Percentiles rank a stretch among this genome's conserved stretches.
These are phyloP conservation scores for Cyclopterus lumpus DNA, from an alignment of 2,797 vertebrate species.

Conservation along the genomic window DNA sequence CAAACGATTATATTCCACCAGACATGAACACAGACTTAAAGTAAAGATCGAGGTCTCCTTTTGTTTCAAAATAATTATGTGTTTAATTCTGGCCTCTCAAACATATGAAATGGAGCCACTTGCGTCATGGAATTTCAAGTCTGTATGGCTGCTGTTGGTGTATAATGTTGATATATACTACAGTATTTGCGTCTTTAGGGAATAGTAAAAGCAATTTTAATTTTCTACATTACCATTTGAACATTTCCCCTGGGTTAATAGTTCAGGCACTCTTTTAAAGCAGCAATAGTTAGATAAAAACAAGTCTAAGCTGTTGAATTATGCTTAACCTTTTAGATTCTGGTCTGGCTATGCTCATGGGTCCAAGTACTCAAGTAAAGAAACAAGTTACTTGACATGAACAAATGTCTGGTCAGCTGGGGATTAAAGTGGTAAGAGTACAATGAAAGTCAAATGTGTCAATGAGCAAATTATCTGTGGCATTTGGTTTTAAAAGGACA, in stretches of 20 bases:
- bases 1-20: conserved; percentile 29
- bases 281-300: conserved; percentile 1
- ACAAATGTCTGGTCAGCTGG: background rate
- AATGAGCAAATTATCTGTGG: background rate
- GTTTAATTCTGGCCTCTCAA: background rate
- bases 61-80: conserved; percentile 10
- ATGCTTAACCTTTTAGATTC: conserved; percentile 10
- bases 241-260: conserved; percentile 8
- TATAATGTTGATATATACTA: background rate
- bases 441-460: background rate
- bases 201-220: conserved; percentile 3
- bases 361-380: background rate
- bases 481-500: background rate
- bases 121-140: background rate
- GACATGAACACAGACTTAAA: conserved; percentile 18
- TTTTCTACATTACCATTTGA: conserved; percentile 19
- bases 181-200: conserved; percentile 1
- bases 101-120: background rate
- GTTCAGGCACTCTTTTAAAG: background rate
- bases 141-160: background rate
- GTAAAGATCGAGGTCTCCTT: conserved; percentile 22
- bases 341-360: background rate
- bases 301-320: background rate
- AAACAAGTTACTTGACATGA: background rate
- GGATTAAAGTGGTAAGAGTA: background rate